Conservation (phyloP, 2,113 vertebrate species). For the Burhinus oedicnemus region DNA sequence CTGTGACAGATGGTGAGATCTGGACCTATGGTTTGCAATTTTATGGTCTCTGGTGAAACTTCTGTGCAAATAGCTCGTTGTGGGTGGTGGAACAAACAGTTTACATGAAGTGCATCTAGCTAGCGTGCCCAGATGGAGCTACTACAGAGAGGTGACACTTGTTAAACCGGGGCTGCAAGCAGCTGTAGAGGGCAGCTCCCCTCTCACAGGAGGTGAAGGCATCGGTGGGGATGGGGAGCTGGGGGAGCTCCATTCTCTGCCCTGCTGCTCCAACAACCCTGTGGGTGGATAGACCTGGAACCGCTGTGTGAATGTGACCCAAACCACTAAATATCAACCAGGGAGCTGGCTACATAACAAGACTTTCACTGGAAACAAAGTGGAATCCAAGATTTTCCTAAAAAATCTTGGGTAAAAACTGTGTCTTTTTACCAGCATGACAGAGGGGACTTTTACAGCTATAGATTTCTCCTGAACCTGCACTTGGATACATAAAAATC, state of each 20-base stretch:
- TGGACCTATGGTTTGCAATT: conserved; percentile 55
- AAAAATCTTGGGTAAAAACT: neutral
- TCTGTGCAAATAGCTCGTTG: neutral
- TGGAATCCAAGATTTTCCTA: neutral
- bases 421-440: neutral
- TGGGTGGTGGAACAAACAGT: conserved; percentile 58
- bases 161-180: neutral
- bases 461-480: neutral
- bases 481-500: neutral
- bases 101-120: neutral
- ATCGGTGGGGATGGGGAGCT: neutral
- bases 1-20: conserved; percentile 44
- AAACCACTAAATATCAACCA: neutral
- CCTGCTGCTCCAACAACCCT: neutral
- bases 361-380: neutral
- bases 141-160: neutral
- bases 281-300: neutral
- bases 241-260: neutral
- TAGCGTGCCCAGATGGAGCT: conserved; percentile 16
- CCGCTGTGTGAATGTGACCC: neutral
- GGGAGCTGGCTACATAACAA: neutral
- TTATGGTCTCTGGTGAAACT: conserved; percentile 43
- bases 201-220: neutral
- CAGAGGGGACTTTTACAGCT: neutral
- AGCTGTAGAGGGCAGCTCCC: neutral